Base-by-base conservation (phyloP, 2,888 invertebrate species). In the Hemithea aestivaria region DNA sequence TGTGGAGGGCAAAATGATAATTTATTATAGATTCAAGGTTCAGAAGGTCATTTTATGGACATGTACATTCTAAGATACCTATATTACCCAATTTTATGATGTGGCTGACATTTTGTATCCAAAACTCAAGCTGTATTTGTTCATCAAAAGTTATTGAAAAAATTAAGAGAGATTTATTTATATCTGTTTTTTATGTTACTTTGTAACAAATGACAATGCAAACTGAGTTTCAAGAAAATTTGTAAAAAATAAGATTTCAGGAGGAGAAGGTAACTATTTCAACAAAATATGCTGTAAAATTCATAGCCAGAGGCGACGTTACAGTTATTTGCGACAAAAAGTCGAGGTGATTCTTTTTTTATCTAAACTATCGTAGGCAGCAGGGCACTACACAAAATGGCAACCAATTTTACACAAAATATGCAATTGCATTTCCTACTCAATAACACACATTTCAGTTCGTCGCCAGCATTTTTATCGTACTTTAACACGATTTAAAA, bases 321-420 rank as follows among this genome's bases (percentile, higher is more conserved):
- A 70, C 66, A 69, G 72, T 69, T 70, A 70, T 41, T 54, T 51
- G 52, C 58, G 51, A 61, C 61, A 71, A 74, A 77, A 53, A 78
- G 49, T 65, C 53, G 65, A 66, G 61, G 69, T 56, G 66, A 66
- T 74, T 78, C 68, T 77, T 83, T 84, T 82, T 84, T 82, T 82
- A 82, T 73, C 76, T 73, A 68, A 76, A 80, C 62, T 73, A 73
- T 73, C 73, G 81, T 80, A 81, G 78, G 73, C 77, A 76, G 72
- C 73, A 80, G 76, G 76, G 72, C 75, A 79, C 73, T 66, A 77
- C 69, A 85, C 85, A 87, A 87, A 83, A 87, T 87, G 85, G 85
- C 85, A 87, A 79, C 85, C 83, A 73, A 69, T 56, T 61, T 70
- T 63, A 66, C 50, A 70, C 65, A 76, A 81, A 84, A 81, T 83